Percentiles rank a stretch among this genome's conserved stretches.
Conservation (phyloP, 1,140 invertebrate genomes). For the Aphis gossypii region DNA sequence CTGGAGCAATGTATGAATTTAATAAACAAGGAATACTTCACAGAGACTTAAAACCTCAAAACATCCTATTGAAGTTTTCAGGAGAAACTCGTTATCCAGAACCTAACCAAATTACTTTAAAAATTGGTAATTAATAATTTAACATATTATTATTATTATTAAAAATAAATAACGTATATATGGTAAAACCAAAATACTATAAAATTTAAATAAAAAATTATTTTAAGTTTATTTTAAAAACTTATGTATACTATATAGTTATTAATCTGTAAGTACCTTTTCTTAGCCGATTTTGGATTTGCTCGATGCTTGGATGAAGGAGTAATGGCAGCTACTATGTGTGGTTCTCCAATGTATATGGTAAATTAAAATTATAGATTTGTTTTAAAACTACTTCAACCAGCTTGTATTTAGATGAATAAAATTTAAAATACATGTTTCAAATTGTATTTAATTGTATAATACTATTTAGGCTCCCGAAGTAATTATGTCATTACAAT, state of each 20-base stretch:
- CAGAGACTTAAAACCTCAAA: constrained; percentile 97
- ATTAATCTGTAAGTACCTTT: constrained; percentile 60
- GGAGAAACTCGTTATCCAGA: constrained; percentile 80
- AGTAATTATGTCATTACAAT: constrained; percentile 99
- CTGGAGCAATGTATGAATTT: constrained; percentile 95
- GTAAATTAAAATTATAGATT: constrained; percentile 66
- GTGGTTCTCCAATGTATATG: constrained; percentile 99
- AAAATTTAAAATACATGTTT: not conserved
- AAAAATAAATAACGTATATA: too few relatives aligned
- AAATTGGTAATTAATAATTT: constrained; percentile 78
- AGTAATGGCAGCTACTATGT: constrained; percentile 98
- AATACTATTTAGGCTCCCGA: constrained; percentile 82
- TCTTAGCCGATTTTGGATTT: constrained; percentile 97
- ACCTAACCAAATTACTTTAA: constrained; percentile 90
- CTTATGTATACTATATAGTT: not conserved
- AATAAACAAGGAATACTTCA: constrained; percentile 97
- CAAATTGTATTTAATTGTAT: constrained; percentile 52
- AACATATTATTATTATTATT: not conserved
- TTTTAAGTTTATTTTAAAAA: constrained; percentile 22
- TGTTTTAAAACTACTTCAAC: not conserved
- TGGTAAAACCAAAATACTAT: too few relatives aligned
- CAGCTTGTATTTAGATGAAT: not conserved
- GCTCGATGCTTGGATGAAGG: constrained; percentile 97
- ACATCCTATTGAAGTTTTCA: constrained; percentile 89
- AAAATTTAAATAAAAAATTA: not conserved